These are phyloP conservation scores for Drosophila prostipennis DNA, from an alignment of 2,888 invertebrate genomes.

Conservation along the genomic window DNA sequence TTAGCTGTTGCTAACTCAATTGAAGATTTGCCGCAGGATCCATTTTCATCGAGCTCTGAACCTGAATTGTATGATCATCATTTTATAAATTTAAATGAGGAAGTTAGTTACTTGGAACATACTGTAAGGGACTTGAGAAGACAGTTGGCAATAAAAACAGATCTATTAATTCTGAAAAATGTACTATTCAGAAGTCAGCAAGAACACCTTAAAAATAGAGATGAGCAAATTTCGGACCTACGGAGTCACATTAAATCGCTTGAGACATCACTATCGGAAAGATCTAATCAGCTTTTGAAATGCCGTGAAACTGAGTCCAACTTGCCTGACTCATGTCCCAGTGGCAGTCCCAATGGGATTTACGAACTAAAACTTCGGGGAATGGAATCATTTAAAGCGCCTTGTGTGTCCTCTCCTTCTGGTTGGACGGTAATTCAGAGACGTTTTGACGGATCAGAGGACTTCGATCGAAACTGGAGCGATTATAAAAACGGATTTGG, in stretches of 20 bases:
- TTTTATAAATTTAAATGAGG: background rate
- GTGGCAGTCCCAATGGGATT: background rate
- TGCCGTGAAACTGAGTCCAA: background rate
- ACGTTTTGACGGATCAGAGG: slow-evolving; percentile 8
- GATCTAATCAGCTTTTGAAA: background rate
- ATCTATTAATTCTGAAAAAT: background rate
- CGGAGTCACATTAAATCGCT: background rate
- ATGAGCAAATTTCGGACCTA: background rate
- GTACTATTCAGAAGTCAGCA: background rate
- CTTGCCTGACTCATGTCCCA: slow-evolving; percentile 6
- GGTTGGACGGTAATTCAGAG: slow-evolving; percentile 6
- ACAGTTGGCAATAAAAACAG: background rate
- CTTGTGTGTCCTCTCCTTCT: background rate
- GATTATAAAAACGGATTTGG: slow-evolving; percentile 15
- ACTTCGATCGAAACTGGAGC: slow-evolving; percentile 9
- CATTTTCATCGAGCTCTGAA: no score
- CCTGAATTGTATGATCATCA: background rate
- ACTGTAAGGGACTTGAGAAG: background rate
- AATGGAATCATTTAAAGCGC: background rate
- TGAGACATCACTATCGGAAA: background rate
- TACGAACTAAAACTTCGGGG: slow-evolving; percentile 7
- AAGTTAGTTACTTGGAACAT: no score
- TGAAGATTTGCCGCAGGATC: no score
- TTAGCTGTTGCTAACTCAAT: no score
- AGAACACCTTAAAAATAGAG: background rate